These are phyloP conservation scores for Drosophila fulvimacula DNA, from an alignment of 2,888 invertebrate genomes.

Conservation along the genomic window DNA sequence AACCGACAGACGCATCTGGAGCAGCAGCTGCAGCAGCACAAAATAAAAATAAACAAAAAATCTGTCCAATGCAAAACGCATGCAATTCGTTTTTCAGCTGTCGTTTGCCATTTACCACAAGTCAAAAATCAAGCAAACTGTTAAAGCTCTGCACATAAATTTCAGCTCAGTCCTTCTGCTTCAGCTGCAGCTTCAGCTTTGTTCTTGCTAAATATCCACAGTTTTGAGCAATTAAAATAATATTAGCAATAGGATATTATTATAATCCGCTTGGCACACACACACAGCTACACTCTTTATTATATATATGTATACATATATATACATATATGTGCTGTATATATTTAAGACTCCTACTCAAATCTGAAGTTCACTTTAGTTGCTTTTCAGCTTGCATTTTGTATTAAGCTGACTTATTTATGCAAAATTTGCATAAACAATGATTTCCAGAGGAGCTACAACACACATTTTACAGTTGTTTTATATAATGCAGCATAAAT, in stretches of 20 bases:
- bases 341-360: background rate
- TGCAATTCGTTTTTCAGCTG: conserved; percentile 51
- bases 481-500: conserved; percentile 41
- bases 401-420: conserved; percentile 44
- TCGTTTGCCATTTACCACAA: conserved; percentile 28
- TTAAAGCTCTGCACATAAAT: conserved; percentile 44
- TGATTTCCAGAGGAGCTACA: conserved; percentile 39
- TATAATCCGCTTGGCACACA: conserved; percentile 44
- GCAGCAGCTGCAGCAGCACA: background rate
- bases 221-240: conserved; percentile 61
- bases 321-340: too few species aligned
- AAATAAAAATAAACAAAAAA: background rate
- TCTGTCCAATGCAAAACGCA: conserved; percentile 36
- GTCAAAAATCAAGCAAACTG: conserved; percentile 19
- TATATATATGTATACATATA: background rate
- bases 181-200: background rate
- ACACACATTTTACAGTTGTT: conserved; percentile 20
- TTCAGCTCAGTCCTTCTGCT: conserved; percentile 20
- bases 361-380: conserved; percentile 41
- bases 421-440: conserved; percentile 64
- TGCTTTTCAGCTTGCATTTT: conserved; percentile 47
- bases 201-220: background rate
- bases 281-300: background rate
- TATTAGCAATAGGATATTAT: conserved; percentile 53
- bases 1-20: conserved; percentile 11